Conservation (phyloP, 2,888 invertebrate species). For the Furcula furcula region DNA sequence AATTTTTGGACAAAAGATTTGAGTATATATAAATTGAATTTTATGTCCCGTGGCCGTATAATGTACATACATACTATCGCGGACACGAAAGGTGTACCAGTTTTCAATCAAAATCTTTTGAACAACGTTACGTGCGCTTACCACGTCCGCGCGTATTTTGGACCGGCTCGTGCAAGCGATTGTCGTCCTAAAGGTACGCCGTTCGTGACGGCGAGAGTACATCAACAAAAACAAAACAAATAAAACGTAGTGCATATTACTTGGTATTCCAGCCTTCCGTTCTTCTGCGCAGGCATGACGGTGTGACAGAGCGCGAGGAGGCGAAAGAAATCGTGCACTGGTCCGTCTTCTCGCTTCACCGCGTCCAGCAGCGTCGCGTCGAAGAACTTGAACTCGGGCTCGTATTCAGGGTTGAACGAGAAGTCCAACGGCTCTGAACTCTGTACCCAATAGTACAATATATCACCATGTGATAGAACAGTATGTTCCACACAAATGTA, state of each 20-base stretch:
- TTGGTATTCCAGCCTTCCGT: conserved; percentile 91
- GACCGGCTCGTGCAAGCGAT: too few relatives aligned
- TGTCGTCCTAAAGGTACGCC: too few relatives aligned
- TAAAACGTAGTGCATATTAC: conserved; percentile 30
- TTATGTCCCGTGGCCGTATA: too few relatives aligned
- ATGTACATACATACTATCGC: too few relatives aligned
- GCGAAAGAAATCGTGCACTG: conserved; percentile 94
- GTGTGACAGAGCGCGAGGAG: conserved; percentile 98
- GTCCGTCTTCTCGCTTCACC: conserved; percentile 86
- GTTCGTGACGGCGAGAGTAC: too few relatives aligned
- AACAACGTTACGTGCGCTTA: too few relatives aligned
- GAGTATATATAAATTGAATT: too few relatives aligned
- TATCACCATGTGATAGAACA: neutral
- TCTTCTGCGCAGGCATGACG: conserved; percentile 97
- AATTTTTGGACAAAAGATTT: too few relatives aligned
- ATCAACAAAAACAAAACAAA: too few relatives aligned
- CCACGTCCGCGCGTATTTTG: too few relatives aligned
- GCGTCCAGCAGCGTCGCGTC: conserved; percentile 93
- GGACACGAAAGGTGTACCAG: too few relatives aligned
- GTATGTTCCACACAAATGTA: conserved; percentile 16
- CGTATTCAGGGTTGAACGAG: conserved; percentile 96
- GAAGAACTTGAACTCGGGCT: conserved; percentile 96
- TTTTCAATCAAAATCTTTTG: too few relatives aligned
- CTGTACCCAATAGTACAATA: conserved; percentile 62
- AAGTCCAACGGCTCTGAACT: conserved; percentile 92